Evolutionary conservation across 1,140 invertebrate genomes (phyloP), one percentile per base, ranked within the genome.

Genomic region (Meteorus sp.): DNA sequence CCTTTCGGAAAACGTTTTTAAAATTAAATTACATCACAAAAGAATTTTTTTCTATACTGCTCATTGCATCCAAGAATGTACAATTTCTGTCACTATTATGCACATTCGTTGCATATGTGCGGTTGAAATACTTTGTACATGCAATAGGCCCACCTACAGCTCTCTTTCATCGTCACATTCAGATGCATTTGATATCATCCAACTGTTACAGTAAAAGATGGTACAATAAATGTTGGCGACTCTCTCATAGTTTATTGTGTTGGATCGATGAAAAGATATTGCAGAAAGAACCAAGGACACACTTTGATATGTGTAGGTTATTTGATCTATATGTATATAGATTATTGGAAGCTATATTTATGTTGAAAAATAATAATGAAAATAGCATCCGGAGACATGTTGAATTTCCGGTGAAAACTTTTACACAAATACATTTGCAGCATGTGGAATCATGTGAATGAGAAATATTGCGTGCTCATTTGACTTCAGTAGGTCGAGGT

Each of bases 401-500:
- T 15, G 1, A 4, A 39, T 19, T 20, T 55, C 37, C 37, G 52
- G 52, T 55, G 52, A 22, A 43, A 43, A 44, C 20, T 43, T 22
- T 20, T n/a, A n/a, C n/a, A n/a, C n/a, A n/a, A n/a, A n/a, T n/a
- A n/a, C n/a, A n/a, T n/a, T n/a, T 43, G 39, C 25, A 43, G 17
- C 44, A 39, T 51, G 39, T 39, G 39, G 39, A 61, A 25, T 20
- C 13, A 57, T 52, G 45, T 37, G 37, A n/a, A n/a, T n/a, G 41
- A 52, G 47, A 51, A 37, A 61, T 22, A 56, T 57, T 47, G 54
- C 59, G 59, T 47, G 60, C 9, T 37, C n/a, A 29, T 9, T 29
- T 41, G 25, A 29, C 37, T 53, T 57, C 35, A 56, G 47, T 61
- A 56, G 60, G 60, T 61, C 60, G 60, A 57, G 48, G 60, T 43